A percentile compares a stretch with the other conserved stretches of the same genome.
Evolutionary conservation across 1,140 invertebrate species (phyloP).

Genomic region (Cydia splendana): DNA sequence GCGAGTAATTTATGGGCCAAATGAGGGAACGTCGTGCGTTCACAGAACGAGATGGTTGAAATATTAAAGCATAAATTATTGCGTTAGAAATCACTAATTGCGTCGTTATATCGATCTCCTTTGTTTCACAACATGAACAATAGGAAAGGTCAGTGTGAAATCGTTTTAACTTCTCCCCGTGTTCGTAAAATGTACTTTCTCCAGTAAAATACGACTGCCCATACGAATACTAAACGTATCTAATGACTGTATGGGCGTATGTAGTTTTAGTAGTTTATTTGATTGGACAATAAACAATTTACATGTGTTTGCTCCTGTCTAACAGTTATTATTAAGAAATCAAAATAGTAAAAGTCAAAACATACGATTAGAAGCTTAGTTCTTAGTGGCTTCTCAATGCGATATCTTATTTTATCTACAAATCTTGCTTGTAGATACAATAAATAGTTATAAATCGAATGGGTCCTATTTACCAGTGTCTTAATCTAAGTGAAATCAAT

Average conservation of each 20-base stretch:
- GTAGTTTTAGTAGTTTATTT: neutral
- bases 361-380: neutral
- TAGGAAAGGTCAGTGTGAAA: slow-evolving; percentile 66
- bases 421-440: neutral
- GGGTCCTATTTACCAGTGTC: neutral
- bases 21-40: slow-evolving; percentile 46
- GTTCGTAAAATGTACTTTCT: slow-evolving; percentile 64
- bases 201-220: slow-evolving; percentile 52
- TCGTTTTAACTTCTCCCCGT: slow-evolving; percentile 57
- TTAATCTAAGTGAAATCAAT: neutral
- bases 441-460: neutral
- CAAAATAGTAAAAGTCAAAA: neutral
- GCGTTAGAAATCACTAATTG: slow-evolving; percentile 63
- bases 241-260: slow-evolving; percentile 7
- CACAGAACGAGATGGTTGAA: slow-evolving; percentile 47
- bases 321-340: neutral
- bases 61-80: slow-evolving; percentile 61
- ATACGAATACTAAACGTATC: slow-evolving; percentile 23
- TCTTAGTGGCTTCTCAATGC: neutral
- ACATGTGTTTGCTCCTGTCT: neutral
- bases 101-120: slow-evolving; percentile 61
- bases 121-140: slow-evolving; percentile 66
- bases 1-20: slow-evolving; percentile 50
- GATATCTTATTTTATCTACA: neutral
- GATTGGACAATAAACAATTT: neutral